A percentile compares a stretch with the other conserved stretches of the same genome.
Conservation (phyloP, 2,888 invertebrate species). For the Catocala fraxini region DNA sequence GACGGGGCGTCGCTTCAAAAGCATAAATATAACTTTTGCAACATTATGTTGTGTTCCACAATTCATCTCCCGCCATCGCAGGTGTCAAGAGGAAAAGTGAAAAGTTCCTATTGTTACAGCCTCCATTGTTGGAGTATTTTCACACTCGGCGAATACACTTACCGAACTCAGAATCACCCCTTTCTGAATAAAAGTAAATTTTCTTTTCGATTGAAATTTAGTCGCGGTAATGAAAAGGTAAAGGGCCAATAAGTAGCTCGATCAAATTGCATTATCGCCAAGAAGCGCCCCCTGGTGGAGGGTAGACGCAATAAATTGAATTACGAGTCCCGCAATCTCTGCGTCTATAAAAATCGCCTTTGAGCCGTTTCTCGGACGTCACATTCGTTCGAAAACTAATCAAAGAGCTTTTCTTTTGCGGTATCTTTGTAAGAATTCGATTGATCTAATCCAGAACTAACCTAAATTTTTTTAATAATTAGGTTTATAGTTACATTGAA, state of each 20-base stretch:
- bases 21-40: slow-evolving; percentile 56
- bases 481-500: too few species aligned
- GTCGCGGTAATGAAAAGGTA: slow-evolving; percentile 77
- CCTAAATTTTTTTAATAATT: slow-evolving; percentile 6
- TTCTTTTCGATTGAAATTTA: slow-evolving; percentile 65
- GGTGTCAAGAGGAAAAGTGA: slow-evolving; percentile 72
- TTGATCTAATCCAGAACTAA: slow-evolving; percentile 24
- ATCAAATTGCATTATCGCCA: slow-evolving; percentile 83
- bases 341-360: slow-evolving; percentile 73
- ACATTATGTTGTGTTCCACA: slow-evolving; percentile 58
- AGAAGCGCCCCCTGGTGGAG: slow-evolving; percentile 65
- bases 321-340: slow-evolving; percentile 75
- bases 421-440: slow-evolving; percentile 40
- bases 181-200: slow-evolving; percentile 44
- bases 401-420: slow-evolving; percentile 61
- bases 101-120: slow-evolving; percentile 71
- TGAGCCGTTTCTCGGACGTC: slow-evolving; percentile 55
- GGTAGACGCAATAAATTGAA: slow-evolving; percentile 80
- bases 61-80: slow-evolving; percentile 70
- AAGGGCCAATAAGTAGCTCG: slow-evolving; percentile 83
- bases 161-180: slow-evolving; percentile 38
- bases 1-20: slow-evolving; percentile 47
- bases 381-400: slow-evolving; percentile 53
- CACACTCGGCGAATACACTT: slow-evolving; percentile 54
- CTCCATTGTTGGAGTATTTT: slow-evolving; percentile 66